Evolutionary conservation across 1,140 invertebrate genomes (phyloP).

Genomic region (Spodoptera litura): DNA sequence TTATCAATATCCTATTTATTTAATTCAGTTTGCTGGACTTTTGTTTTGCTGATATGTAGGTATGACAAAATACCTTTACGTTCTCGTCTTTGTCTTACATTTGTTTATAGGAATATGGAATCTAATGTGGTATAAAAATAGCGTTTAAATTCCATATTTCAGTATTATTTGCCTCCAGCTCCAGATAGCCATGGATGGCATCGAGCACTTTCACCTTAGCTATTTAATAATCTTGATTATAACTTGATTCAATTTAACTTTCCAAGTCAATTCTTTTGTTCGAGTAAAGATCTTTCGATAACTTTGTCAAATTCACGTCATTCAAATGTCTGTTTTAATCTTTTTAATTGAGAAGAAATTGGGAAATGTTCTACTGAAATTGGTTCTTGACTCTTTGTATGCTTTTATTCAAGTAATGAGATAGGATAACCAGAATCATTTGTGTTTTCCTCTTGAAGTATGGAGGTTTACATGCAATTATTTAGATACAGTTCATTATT

Average conservation of each 20-base stretch:
- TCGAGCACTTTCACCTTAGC: background rate
- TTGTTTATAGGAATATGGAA: no score
- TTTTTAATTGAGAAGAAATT: background rate
- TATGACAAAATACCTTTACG: no score
- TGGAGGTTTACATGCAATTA: background rate
- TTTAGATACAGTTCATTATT: background rate
- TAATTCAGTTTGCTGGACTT: background rate
- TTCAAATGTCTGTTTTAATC: constrained; percentile 9
- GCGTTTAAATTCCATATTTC: no score
- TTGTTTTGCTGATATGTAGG: background rate
- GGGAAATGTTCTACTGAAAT: background rate
- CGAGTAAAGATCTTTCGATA: constrained; percentile 6
- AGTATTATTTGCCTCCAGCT: no score
- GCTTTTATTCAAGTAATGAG: background rate
- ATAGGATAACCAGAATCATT: no score
- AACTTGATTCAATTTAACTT: constrained; percentile 7
- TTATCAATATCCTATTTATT: constrained; percentile 42
- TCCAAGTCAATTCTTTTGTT: constrained; percentile 11
- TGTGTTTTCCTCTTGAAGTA: background rate
- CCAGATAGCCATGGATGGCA: background rate
- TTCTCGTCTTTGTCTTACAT: no score
- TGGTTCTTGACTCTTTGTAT: background rate
- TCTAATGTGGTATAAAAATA: no score
- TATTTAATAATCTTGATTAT: constrained; percentile 4
- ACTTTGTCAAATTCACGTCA: background rate